phyloP scores from a whole-genome alignment of 2,888 invertebrate genomes.

The Amiota communis region DNA sequence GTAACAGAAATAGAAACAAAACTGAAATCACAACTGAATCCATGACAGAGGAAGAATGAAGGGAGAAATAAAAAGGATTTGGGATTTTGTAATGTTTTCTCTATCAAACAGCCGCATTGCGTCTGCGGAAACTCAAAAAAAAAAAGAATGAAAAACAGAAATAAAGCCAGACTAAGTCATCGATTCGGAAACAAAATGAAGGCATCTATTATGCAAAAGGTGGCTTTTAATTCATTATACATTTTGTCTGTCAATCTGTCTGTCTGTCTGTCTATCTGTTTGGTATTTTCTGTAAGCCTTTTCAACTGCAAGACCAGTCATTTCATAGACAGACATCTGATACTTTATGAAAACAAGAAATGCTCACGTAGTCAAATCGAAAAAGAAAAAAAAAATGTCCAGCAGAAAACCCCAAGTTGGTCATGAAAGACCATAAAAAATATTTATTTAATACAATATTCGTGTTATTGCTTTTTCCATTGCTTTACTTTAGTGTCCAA shows the following conservation, averaged over 20 bases:
- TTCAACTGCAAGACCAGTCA: neutral
- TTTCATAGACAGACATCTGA: slow-evolving; percentile 8
- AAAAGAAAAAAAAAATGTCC: neutral
- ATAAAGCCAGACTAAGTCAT: too few species aligned
- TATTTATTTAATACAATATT: slow-evolving; percentile 59
- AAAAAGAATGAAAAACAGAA: too few species aligned
- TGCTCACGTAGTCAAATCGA: slow-evolving; percentile 23
- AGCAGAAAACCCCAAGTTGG: slow-evolving; percentile 14
- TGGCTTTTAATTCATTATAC: slow-evolving; percentile 30
- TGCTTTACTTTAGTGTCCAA: too few species aligned
- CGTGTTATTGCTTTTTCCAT: slow-evolving; percentile 46
- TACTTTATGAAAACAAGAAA: neutral
- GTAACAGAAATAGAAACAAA: neutral
- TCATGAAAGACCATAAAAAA: slow-evolving; percentile 25
- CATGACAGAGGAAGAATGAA: too few species aligned
- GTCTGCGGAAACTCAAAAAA: slow-evolving; percentile 1
- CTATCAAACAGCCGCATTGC: slow-evolving; percentile 12
- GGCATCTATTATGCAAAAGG: slow-evolving; percentile 27
- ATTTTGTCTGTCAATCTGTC: slow-evolving; percentile 11
- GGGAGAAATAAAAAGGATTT: neutral
- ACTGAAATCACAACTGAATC: too few species aligned
- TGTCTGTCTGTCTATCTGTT: neutral
- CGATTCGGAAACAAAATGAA: neutral
- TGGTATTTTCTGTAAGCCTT: too few species aligned
- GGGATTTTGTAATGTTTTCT: slow-evolving; percentile 8